A percentile compares a stretch with the other conserved stretches of the same genome.
Conservation (phyloP, 2,888 invertebrate genomes). For the Hirtodrosophila histrioides region DNA sequence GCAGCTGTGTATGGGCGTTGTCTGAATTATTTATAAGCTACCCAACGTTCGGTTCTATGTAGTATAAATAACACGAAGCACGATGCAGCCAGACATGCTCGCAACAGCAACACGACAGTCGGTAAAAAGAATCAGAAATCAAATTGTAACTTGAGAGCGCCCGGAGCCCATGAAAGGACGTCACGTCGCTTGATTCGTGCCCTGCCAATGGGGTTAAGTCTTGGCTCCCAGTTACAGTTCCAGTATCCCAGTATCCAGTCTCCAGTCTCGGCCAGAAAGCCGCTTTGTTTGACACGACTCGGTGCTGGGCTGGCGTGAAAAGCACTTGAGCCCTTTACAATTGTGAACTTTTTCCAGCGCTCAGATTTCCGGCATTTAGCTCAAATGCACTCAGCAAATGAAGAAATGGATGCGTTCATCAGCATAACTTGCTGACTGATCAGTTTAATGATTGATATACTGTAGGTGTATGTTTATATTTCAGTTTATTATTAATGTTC, state of each 20-base stretch:
- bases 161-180: slow-evolving; percentile 59
- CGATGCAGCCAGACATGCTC: slow-evolving; percentile 43
- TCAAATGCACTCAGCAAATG: slow-evolving; percentile 52
- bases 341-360: slow-evolving; percentile 43
- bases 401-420: slow-evolving; percentile 9
- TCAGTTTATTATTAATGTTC: too few species aligned
- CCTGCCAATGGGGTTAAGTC: neutral
- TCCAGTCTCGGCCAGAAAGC: slow-evolving; percentile 49
- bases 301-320: slow-evolving; percentile 59
- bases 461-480: too few species aligned
- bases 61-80: slow-evolving; percentile 65
- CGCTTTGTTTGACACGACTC: slow-evolving; percentile 65
- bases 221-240: slow-evolving; percentile 4
- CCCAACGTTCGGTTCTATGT: slow-evolving; percentile 29
- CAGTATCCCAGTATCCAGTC: neutral
- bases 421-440: too few species aligned
- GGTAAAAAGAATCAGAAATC: slow-evolving; percentile 64
- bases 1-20: slow-evolving; percentile 35
- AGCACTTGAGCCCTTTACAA: slow-evolving; percentile 66
- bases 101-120: slow-evolving; percentile 28
- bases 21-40: slow-evolving; percentile 70
- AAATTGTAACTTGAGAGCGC: slow-evolving; percentile 73
- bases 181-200: slow-evolving; percentile 50
- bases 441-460: too few species aligned
- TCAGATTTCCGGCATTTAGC: slow-evolving; percentile 59